These are phyloP conservation scores for Lepidocolaptes lacrymiger DNA, from an alignment of 2,797 vertebrate species.

Conservation along the genomic window DNA sequence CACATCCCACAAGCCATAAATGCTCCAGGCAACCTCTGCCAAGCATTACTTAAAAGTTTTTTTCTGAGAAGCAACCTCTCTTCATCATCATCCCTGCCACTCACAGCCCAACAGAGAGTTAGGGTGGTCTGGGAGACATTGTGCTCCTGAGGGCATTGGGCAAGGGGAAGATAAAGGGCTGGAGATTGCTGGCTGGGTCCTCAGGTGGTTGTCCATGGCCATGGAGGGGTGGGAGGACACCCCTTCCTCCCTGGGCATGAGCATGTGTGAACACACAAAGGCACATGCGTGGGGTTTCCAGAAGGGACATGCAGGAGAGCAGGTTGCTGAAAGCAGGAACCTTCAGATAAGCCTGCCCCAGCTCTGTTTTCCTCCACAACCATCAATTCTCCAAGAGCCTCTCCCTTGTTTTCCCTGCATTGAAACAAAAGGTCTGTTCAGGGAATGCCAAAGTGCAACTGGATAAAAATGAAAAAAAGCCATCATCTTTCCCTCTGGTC, in stretches of 20 bases:
- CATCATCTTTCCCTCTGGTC: slow-evolving; percentile 13
- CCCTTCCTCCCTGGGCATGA: background rate
- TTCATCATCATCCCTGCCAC: background rate
- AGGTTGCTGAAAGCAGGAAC: background rate
- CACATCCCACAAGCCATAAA: background rate
- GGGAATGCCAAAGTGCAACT: slow-evolving; percentile 17
- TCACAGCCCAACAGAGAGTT: background rate
- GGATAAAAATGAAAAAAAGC: background rate
- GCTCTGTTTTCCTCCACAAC: background rate
- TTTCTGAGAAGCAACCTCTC: background rate
- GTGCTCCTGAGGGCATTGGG: rapidly evolving
- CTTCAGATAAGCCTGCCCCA: background rate
- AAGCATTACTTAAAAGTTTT: background rate
- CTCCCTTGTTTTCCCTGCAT: background rate
- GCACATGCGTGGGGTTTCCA: background rate
- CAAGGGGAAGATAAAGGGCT: background rate
- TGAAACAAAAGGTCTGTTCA: background rate
- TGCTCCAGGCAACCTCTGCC: background rate
- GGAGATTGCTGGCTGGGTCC: background rate
- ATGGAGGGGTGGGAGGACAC: background rate
- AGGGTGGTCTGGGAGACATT: background rate
- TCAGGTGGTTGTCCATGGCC: rapidly evolving
- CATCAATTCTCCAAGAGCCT: rapidly evolving
- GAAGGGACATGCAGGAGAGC: background rate
- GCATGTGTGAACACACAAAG: background rate